Base-by-base conservation (phyloP, 1,140 invertebrate genomes). In the Sminthurides bifidus region DNA sequence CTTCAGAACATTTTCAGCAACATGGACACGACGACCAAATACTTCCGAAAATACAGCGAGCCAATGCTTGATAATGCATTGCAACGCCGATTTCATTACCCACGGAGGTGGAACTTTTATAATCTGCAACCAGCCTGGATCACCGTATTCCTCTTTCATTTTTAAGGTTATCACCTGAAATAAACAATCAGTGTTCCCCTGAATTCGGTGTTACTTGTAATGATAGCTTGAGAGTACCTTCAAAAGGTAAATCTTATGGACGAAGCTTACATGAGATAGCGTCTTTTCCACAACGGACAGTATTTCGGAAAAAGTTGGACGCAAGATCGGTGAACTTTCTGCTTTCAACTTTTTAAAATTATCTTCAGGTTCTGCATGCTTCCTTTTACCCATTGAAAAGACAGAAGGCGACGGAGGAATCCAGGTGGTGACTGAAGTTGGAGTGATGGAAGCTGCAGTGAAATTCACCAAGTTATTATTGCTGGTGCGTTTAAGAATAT, bases 121-220 rank as follows among this genome's bases (percentile, higher is more conserved):
- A 17, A 40, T 31, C 4, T 29, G 2, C 17, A 51, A 29, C 63
- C 63, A 65, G n/a, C 26, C 33, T 23, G 23, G 26, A 24, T 59
- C 51, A 1, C 63, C 59, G 40, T 56, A 61, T 8, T 65, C 57
- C 26, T 61, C 59, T 10, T 59, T 56, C 63, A 65, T 65, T 54
- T 59, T 58, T 4, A 14, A 38, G 26, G 48, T 37, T 27, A 65
- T 56, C 21, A 64, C 54, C 56, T 62, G 51, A n/a, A 46, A 56
- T 53, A 19, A n/a, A n/a, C n/a, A n/a, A n/a, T n/a, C n/a, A n/a
- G n/a, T n/a, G n/a, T n/a, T n/a, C n/a, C n/a, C 6, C 3, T 17
- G 21, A 30, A 27, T 30, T 10, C 15, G 21, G 26, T 27, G 19
- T 35, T 12, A 10, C 10, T 35, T 12, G 10, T 44, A 44, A 1